phyloP scores from a whole-genome alignment of 2,888 invertebrate genomes.

The Drosophila pseudotalamancana region DNA sequence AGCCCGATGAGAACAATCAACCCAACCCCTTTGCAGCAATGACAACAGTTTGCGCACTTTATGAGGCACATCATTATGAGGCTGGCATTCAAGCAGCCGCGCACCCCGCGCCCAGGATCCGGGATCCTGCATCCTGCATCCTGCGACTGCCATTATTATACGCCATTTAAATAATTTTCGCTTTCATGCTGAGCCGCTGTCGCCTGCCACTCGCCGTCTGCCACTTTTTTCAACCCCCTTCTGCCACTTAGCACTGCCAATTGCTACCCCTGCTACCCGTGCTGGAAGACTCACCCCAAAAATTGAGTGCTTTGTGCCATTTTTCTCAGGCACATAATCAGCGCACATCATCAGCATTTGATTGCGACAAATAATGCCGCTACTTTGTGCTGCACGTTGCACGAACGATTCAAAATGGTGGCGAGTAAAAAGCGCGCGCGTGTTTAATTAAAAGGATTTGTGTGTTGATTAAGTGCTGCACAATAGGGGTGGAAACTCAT shows the following conservation, averaged over 20 bases:
- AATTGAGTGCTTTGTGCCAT: slow-evolving; percentile 38
- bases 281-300: slow-evolving; percentile 36
- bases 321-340: slow-evolving; percentile 79
- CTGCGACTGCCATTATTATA: slow-evolving; percentile 82
- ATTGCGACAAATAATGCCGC: slow-evolving; percentile 84
- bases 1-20: background rate
- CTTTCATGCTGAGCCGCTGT: slow-evolving; percentile 73
- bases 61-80: slow-evolving; percentile 83
- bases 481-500: slow-evolving; percentile 16
- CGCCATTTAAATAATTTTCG: slow-evolving; percentile 83
- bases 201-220: slow-evolving; percentile 60
- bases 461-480: slow-evolving; percentile 75
- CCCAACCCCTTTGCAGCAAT: slow-evolving; percentile 50
- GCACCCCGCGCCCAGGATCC: slow-evolving; percentile 56
- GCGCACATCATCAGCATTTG: slow-evolving; percentile 83
- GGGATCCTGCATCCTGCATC: slow-evolving; percentile 54
- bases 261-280: background rate
- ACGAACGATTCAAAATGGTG: slow-evolving; percentile 60
- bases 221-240: slow-evolving; percentile 52
- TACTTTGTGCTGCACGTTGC: slow-evolving; percentile 77
- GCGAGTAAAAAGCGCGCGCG: slow-evolving; percentile 45
- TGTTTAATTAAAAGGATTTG: slow-evolving; percentile 81
- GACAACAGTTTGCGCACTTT: slow-evolving; percentile 80
- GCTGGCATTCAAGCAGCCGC: slow-evolving; percentile 59
- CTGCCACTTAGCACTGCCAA: background rate